Conservation (phyloP, 2,797 vertebrate species). For the Tachyglossus aculeatus region DNA sequence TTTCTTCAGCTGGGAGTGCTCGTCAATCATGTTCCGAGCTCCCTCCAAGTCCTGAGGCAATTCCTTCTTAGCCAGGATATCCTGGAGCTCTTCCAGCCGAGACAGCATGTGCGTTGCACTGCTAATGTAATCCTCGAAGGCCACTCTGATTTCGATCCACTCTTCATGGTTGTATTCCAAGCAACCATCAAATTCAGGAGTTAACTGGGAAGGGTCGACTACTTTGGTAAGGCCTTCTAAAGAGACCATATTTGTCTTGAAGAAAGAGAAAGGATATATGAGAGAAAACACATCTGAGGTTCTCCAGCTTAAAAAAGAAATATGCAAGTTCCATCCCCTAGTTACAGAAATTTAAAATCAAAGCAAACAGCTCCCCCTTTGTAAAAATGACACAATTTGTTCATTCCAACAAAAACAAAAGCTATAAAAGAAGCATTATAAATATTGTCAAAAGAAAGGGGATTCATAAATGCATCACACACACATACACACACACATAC, state of each 20-base stretch:
- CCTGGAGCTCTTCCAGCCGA: conserved; percentile 96
- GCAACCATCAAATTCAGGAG: conserved; percentile 95
- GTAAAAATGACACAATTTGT: not conserved
- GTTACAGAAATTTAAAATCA: not conserved
- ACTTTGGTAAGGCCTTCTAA: conserved; percentile 98
- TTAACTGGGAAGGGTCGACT: conserved; percentile 97
- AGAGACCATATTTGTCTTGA: conserved; percentile 97
- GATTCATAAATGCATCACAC: not conserved
- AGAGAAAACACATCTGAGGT: conserved; percentile 8
- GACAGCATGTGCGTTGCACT: conserved; percentile 93
- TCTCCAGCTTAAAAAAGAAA: not conserved
- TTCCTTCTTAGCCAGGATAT: conserved; percentile 93
- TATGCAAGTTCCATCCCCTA: not conserved
- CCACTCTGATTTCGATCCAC: conserved; percentile 97
- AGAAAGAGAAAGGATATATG: conserved; percentile 25
- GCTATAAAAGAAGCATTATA: not conserved
- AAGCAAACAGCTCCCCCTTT: not conserved
- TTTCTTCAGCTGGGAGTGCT: conserved; percentile 94
- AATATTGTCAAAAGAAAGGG: not conserved
- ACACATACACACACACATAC: no score
- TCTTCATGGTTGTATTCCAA: conserved; percentile 98
- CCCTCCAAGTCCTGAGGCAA: conserved; percentile 96
- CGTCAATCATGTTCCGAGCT: conserved; percentile 94
- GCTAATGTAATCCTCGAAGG: conserved; percentile 96
- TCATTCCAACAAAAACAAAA: conserved; percentile 18